Evolutionary conservation across 2,113 vertebrate genomes (phyloP).

Genomic region (Cairina moschata): DNA sequence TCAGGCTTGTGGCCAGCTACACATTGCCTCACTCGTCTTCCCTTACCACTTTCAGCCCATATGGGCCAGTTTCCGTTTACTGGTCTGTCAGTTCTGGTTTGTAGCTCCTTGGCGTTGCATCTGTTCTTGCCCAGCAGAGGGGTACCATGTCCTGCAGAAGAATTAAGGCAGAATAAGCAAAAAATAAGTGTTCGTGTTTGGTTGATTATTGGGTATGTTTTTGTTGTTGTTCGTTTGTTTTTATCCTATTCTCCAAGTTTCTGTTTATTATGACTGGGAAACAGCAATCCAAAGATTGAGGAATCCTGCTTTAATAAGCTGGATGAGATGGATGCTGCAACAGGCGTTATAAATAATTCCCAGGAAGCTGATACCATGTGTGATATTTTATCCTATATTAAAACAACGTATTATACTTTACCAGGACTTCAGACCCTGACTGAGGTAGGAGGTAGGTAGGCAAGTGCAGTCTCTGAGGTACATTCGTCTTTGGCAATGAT

Average conservation of each 20-base stretch:
- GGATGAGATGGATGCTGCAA: not conserved
- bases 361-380: not conserved
- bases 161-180: not conserved
- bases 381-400: not conserved
- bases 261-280: not conserved
- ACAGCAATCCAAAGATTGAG: not conserved
- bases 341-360: not conserved
- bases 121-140: conserved; percentile 44
- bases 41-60: not conserved
- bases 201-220: not conserved
- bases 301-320: not conserved
- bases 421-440: not conserved
- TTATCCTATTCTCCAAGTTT: not conserved
- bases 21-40: not conserved
- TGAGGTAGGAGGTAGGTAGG: not conserved
- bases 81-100: not conserved
- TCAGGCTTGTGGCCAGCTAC: not conserved
- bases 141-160: not conserved
- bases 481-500: not conserved
- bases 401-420: not conserved
- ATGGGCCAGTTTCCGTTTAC: not conserved
- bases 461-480: not conserved
- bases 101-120: not conserved
- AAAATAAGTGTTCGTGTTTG: not conserved
- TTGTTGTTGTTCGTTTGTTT: not conserved